Evolutionary conservation across 37 sponge, comb jelly and placozoan genomes (phyloP), one percentile per base, ranked within the genome.

Genomic region (Aphrocallistes beatrix): DNA sequence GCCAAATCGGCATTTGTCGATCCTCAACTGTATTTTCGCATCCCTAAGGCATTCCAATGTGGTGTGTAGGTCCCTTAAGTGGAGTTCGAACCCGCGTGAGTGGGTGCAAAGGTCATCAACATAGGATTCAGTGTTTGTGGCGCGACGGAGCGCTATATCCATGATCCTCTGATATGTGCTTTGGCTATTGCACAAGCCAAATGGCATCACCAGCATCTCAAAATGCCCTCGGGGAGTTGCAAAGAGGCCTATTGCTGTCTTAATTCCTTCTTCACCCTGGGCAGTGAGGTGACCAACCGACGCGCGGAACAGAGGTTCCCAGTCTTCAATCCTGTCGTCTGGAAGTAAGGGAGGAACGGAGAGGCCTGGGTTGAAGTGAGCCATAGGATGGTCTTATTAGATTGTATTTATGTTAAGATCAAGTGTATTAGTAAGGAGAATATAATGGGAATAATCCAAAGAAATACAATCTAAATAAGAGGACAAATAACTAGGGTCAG

Each of bases 221-320:
- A 37, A 88, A 23, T 83, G 81, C 34, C 84, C 88, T 36, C 39
- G 23, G 9, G 39, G 81, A 0, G 50, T 88, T 39, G 69, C 40
- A 45, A 88, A 88, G n/a, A n/a, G n/a, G n/a, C n/a, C n/a, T n/a
- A n/a, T n/a, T 82, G 88, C 88, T 36, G 88, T 88, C 60, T 83
- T 47, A n/a, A n/a, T n/a, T n/a, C n/a, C n/a, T n/a, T n/a, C n/a
- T n/a, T n/a, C n/a, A n/a, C n/a, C n/a, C n/a, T n/a, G n/a, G n/a
- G n/a, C n/a, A n/a, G n/a, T n/a, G n/a, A n/a, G n/a, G n/a, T n/a
- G n/a, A n/a, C n/a, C n/a, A n/a, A n/a, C n/a, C n/a, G n/a, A n/a
- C n/a, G n/a, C n/a, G n/a, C n/a, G n/a, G n/a, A n/a, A n/a, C n/a
- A n/a, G n/a, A n/a, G n/a, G n/a, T n/a, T n/a, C n/a, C n/a, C n/a